Conservation (phyloP, 2,797 vertebrate genomes). For the Petrocephalus schoutedeni region DNA sequence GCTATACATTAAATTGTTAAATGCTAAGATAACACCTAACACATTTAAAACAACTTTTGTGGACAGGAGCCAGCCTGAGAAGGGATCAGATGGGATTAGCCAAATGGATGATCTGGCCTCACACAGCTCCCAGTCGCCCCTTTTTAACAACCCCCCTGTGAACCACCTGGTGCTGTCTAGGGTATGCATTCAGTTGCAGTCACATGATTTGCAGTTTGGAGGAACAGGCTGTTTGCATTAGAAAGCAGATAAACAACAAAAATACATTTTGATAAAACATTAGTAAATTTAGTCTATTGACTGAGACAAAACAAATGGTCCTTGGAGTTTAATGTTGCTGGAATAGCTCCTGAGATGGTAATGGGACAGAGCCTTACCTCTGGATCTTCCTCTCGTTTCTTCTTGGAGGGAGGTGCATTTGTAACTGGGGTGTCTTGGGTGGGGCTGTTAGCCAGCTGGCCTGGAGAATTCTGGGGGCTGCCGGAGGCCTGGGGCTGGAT, state of each 20-base stretch:
- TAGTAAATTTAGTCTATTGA: neutral
- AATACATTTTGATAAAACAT: neutral
- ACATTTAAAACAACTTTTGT: neutral
- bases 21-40: neutral
- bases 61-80: neutral
- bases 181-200: neutral
- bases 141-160: neutral
- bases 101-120: conserved; percentile 24
- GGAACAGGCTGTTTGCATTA: neutral
- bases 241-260: neutral
- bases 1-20: conserved; percentile 5
- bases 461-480: conserved; percentile 63
- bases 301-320: neutral
- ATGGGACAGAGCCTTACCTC: conserved; percentile 66
- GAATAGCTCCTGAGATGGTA: neutral
- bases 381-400: conserved; percentile 78
- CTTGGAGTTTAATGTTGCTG: neutral
- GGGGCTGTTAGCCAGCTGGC: conserved; percentile 62
- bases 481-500: conserved; percentile 83
- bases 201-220: neutral
- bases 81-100: conserved; percentile 32
- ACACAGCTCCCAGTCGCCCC: neutral
- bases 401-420: conserved; percentile 65
- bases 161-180: neutral
- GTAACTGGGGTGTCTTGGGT: conserved; percentile 65